Percentiles rank a stretch among this genome's conserved stretches.
These are phyloP conservation scores for Heliocidaris tuberculata DNA, from an alignment of 35 echinoderm and acorn worm genomes.

Conservation along the genomic window DNA sequence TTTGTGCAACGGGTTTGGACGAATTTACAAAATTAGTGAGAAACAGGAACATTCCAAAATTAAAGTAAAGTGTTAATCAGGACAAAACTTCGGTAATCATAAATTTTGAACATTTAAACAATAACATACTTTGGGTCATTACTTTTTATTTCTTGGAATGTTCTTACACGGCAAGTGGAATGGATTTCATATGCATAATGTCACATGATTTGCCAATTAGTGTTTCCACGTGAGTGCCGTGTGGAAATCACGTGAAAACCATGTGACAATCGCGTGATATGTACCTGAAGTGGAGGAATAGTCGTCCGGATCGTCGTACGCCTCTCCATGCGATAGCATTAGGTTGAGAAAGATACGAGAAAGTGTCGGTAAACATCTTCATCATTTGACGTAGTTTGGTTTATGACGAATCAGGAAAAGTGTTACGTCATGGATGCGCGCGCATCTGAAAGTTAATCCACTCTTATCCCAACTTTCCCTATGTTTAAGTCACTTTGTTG, in stretches of 20 bases:
- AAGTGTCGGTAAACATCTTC: constrained; percentile 51
- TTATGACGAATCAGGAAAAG: background rate
- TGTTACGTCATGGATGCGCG: background rate
- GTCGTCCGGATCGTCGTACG: constrained; percentile 78
- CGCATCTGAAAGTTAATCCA: constrained; percentile 30
- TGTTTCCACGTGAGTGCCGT: constrained; percentile 32
- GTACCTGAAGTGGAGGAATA: constrained; percentile 75
- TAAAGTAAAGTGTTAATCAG: background rate
- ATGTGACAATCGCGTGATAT: constrained; percentile 50
- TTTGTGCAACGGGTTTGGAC: background rate
- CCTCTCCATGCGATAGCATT: constrained; percentile 93
- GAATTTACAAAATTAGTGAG: background rate
- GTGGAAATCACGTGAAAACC: constrained; percentile 42
- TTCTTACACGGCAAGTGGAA: background rate
- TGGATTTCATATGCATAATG: constrained; percentile 35
- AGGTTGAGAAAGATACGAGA: constrained; percentile 73
- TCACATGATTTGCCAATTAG: constrained; percentile 19
- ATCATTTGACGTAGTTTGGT: constrained; percentile 20
- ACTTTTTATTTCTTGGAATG: background rate
- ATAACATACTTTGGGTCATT: too few relatives aligned
- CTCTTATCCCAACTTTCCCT: background rate
- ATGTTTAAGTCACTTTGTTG: too few relatives aligned
- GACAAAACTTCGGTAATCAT: too few relatives aligned
- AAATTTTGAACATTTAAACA: too few relatives aligned
- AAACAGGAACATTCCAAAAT: background rate